Conservation (phyloP, 64 coral and sea anemone species). For the Stichodactyla mertensii region DNA sequence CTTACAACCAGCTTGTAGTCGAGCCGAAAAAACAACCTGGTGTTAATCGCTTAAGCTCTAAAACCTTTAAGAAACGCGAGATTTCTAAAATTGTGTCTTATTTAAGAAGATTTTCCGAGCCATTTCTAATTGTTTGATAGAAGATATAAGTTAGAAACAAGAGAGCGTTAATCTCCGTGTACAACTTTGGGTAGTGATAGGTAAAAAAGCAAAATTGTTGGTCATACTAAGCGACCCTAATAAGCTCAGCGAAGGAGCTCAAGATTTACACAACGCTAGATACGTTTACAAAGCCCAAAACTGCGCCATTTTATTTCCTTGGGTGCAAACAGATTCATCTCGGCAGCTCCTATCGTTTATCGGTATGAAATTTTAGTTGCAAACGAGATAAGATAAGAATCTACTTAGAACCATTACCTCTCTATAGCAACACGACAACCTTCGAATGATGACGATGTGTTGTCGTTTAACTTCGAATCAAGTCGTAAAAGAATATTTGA, state of each 20-base stretch:
- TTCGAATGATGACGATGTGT: background rate
- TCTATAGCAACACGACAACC: background rate
- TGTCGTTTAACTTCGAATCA: background rate
- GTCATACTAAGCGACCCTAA: background rate
- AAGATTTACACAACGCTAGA: background rate
- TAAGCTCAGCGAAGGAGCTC: background rate
- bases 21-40: background rate
- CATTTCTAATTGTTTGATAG: background rate
- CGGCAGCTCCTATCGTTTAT: background rate
- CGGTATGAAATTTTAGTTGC: background rate
- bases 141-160: background rate
- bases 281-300: background rate
- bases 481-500: background rate
- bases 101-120: background rate
- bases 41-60: background rate
- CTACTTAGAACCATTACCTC: background rate
- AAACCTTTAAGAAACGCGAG: background rate
- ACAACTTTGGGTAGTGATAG: conserved; percentile 2
- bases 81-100: background rate
- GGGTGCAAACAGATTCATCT: background rate
- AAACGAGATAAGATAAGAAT: background rate
- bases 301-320: background rate
- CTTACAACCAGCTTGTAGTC: background rate
- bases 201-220: background rate
- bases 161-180: background rate